Evolutionary conservation across 2,113 vertebrate genomes (phyloP).

Genomic region (Anthoscopus minutus): DNA sequence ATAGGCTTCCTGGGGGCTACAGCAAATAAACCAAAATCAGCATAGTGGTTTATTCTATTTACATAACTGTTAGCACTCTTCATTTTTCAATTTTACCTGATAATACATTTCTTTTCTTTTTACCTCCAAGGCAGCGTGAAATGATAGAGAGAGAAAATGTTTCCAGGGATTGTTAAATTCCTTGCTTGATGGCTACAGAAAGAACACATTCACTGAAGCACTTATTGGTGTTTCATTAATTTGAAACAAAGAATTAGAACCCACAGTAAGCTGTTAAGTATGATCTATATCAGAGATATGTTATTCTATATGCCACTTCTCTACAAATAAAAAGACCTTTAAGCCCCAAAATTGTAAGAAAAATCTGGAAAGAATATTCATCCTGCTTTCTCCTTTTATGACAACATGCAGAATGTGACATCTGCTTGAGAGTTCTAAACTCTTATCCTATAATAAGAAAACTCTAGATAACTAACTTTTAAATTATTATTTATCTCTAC

Average conservation of each 20-base stretch:
- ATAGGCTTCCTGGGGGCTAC: not conserved
- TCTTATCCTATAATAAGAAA: not conserved
- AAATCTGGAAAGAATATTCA: not conserved
- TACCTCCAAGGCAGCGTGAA: not conserved
- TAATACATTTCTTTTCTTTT: not conserved
- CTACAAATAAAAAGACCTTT: not conserved
- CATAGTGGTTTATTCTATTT: not conserved
- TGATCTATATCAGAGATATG: not conserved
- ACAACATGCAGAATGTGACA: not conserved
- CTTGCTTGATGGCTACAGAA: not conserved
- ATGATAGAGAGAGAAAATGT: not conserved
- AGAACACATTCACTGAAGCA: not conserved
- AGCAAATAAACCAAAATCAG: not conserved
- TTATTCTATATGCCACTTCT: not conserved
- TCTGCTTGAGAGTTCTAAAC: not conserved
- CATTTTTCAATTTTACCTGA: conserved; percentile 21
- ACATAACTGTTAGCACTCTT: not conserved
- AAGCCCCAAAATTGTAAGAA: rapidly evolving
- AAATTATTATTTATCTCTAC: not conserved
- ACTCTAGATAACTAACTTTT: not conserved
- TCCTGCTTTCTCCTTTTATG: not conserved
- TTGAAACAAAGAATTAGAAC: not conserved
- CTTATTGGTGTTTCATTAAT: not conserved
- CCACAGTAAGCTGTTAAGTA: not conserved
- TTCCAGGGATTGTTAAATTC: not conserved